phyloP scores from a whole-genome alignment of 2,113 vertebrate genomes.

The Sturnira hondurensis region DNA sequence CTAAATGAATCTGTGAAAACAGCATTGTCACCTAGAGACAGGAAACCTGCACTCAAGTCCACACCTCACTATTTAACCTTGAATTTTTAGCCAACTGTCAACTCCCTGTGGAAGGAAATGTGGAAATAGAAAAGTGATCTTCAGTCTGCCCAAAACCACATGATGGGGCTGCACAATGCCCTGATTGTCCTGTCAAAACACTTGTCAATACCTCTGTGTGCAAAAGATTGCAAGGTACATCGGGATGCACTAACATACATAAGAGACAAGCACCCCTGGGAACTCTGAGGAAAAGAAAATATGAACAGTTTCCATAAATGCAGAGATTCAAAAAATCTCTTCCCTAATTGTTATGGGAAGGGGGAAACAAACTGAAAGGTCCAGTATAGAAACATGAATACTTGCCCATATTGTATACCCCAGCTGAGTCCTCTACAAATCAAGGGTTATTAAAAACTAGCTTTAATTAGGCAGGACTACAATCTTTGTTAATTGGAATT shows the following conservation, averaged over 20 bases:
- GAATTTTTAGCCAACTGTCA: not conserved
- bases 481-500: not conserved
- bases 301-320: not conserved
- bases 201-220: not conserved
- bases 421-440: not conserved
- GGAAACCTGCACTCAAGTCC: not conserved
- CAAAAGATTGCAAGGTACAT: not conserved
- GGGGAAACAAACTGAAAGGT: conserved; percentile 24
- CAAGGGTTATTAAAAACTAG: not conserved
- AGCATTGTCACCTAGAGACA: not conserved
- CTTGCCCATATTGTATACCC: not conserved
- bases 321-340: not conserved
- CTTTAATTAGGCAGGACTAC: conserved; percentile 3
- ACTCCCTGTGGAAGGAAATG: not conserved
- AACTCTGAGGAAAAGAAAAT: conserved; percentile 2
- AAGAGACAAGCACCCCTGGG: not conserved
- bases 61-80: not conserved
- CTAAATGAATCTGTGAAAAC: not conserved
- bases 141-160: not conserved
- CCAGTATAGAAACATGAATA: not conserved
- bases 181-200: not conserved
- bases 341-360: conserved; percentile 12
- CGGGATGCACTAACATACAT: not conserved
- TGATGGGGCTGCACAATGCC: not conserved
- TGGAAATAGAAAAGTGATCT: not conserved